Evolutionary conservation across 2,797 vertebrate genomes (phyloP).

Genomic region (Toxotes lorentzi): DNA sequence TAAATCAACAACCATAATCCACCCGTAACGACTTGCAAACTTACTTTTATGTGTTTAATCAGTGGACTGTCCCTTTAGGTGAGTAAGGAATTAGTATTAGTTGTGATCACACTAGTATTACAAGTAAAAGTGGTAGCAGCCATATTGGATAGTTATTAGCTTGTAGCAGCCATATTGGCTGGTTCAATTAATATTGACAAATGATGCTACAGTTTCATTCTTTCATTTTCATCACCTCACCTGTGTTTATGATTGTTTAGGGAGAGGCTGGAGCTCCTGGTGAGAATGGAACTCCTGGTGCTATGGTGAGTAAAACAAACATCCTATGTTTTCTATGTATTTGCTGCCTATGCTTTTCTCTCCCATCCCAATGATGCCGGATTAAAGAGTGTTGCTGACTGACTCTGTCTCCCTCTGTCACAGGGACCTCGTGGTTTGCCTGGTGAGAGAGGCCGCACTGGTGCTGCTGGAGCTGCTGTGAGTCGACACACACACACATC

Average conservation of each 20-base stretch:
- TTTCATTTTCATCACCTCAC: slow-evolving; percentile 11
- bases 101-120: not conserved
- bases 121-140: not conserved
- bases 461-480: slow-evolving; percentile 93
- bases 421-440: slow-evolving; percentile 96
- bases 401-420: slow-evolving; percentile 23
- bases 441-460: slow-evolving; percentile 96
- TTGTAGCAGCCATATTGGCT: slow-evolving; percentile 4
- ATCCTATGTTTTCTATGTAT: fast-evolving
- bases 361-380: not conserved
- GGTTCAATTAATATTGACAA: not conserved
- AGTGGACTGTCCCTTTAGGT: no score
- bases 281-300: slow-evolving; percentile 96
- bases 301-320: slow-evolving; percentile 89
- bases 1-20: no score
- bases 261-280: slow-evolving; percentile 93
- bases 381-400: not conserved
- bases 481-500: slow-evolving; percentile 77
- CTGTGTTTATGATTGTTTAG: slow-evolving; percentile 75
- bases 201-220: not conserved
- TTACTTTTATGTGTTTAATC: no score
- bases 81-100: not conserved
- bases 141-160: not conserved
- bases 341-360: not conserved
- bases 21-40: not conserved